phyloP scores from a whole-genome alignment of 2,888 invertebrate species.

The Orthosia incerta region DNA sequence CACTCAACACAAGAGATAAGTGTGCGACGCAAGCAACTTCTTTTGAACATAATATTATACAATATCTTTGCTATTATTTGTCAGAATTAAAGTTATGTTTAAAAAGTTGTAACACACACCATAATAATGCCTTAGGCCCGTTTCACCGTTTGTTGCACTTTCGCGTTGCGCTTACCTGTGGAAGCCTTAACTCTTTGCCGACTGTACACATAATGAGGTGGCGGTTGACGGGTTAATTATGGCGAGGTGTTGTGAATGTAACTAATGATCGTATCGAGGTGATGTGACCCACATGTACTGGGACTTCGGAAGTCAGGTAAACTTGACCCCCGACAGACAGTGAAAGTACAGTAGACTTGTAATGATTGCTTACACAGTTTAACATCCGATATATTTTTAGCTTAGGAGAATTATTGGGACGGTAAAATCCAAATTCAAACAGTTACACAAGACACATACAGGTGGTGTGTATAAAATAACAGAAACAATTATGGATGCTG shows the following conservation, averaged over 20 bases:
- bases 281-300: constrained; percentile 78
- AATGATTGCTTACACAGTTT: constrained; percentile 66
- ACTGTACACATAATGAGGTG: constrained; percentile 28
- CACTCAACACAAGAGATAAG: background rate
- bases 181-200: background rate
- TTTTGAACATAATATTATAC: background rate
- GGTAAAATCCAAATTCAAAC: too few relatives aligned
- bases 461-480: too few relatives aligned
- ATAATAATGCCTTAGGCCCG: background rate
- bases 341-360: constrained; percentile 87
- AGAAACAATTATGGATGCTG: too few relatives aligned
- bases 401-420: background rate
- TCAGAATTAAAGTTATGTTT: background rate
- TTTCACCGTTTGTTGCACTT: background rate
- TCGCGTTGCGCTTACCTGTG: background rate
- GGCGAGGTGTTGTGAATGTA: constrained; percentile 78
- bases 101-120: background rate
- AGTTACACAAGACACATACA: too few relatives aligned
- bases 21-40: background rate
- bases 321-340: constrained; percentile 84
- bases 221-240: constrained; percentile 74
- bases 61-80: background rate
- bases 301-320: constrained; percentile 82
- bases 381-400: constrained; percentile 30
- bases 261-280: constrained; percentile 77